phyloP scores from a whole-genome alignment of 2,797 vertebrate genomes.

The Darevskia mixta region DNA sequence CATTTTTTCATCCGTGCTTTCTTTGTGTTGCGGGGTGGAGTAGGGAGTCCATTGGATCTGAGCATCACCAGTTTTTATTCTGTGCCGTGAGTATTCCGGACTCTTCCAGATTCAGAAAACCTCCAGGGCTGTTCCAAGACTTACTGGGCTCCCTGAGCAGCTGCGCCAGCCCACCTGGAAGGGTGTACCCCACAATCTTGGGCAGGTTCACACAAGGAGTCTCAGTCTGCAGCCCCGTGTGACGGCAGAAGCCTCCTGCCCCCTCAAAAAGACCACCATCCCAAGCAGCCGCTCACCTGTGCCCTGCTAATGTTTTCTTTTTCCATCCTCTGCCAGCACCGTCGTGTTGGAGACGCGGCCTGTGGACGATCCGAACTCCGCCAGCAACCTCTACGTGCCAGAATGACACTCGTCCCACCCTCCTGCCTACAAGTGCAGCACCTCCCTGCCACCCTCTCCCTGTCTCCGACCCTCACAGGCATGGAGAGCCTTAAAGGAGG shows the following conservation, averaged over 20 bases:
- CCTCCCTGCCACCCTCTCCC: too few species aligned
- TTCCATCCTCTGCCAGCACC: slow-evolving; percentile 76
- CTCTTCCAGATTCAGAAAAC: background rate
- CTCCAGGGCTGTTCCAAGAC: background rate
- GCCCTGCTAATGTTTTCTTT: background rate
- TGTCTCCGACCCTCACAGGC: background rate
- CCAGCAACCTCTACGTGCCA: slow-evolving; percentile 88
- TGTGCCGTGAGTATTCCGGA: too few species aligned
- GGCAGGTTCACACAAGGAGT: background rate
- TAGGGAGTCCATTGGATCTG: too few species aligned
- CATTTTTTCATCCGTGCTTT: too few species aligned
- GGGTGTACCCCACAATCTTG: too few species aligned
- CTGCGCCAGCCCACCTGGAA: too few species aligned
- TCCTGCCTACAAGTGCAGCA: background rate
- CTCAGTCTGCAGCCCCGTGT: background rate
- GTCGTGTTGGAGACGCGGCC: slow-evolving; percentile 86
- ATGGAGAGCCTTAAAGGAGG: background rate
- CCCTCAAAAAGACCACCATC: too few species aligned
- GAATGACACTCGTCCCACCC: slow-evolving; percentile 67
- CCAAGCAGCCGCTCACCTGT: background rate
- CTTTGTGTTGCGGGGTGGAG: too few species aligned
- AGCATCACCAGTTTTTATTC: too few species aligned
- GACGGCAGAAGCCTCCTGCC: background rate
- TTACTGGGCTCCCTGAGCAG: too few species aligned
- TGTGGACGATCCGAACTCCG: slow-evolving; percentile 79